phyloP scores from a whole-genome alignment of 2,888 invertebrate genomes.

The Tiliacea citrago region DNA sequence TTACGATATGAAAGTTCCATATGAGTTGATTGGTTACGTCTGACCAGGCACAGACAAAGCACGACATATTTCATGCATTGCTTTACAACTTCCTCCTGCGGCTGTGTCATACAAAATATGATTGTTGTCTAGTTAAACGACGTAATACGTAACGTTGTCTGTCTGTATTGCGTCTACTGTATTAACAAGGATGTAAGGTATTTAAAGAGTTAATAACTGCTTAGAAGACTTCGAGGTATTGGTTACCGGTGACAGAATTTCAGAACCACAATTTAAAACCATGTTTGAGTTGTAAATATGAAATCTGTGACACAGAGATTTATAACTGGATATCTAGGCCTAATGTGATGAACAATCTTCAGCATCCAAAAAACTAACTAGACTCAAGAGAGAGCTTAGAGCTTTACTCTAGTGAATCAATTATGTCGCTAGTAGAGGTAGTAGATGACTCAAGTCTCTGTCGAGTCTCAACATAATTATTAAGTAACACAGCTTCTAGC shows the following conservation, averaged over 20 bases:
- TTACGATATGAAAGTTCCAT: conserved; percentile 41
- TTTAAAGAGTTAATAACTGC: not conserved
- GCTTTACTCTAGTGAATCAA: not conserved
- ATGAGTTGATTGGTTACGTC: conserved; percentile 59
- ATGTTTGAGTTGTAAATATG: not conserved
- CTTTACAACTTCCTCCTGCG: conserved; percentile 46
- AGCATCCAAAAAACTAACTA: not conserved
- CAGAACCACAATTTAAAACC: no score
- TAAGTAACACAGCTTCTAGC: not conserved
- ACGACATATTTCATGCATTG: conserved; percentile 40
- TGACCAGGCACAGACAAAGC: conserved; percentile 67
- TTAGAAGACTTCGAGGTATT: not conserved
- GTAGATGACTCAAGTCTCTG: not conserved
- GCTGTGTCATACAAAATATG: conserved; percentile 29
- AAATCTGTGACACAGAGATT: not conserved
- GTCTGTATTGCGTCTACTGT: conserved; percentile 18
- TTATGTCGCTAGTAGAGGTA: not conserved
- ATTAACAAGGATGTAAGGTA: not conserved
- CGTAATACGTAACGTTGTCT: conserved; percentile 1
- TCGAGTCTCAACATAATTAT: not conserved
- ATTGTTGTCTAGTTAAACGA: conserved; percentile 9
- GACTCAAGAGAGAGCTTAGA: not conserved
- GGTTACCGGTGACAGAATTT: no score
- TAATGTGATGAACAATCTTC: not conserved
- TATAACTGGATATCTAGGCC: not conserved